These are phyloP conservation scores for Mirounga angustirostris DNA, from an alignment of 2,113 vertebrate genomes.

Conservation along the genomic window DNA sequence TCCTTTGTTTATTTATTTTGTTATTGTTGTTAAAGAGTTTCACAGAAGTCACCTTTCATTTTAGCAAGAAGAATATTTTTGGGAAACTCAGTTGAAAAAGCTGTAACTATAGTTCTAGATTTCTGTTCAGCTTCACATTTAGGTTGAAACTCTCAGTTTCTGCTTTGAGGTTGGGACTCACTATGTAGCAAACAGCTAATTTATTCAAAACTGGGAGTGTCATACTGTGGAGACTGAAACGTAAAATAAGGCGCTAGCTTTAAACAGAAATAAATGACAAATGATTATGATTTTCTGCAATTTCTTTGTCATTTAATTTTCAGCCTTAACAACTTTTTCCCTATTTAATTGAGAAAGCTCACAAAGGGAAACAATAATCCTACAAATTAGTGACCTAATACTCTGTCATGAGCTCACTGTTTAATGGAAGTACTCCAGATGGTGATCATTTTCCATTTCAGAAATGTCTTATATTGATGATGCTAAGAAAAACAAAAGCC, in stretches of 20 bases:
- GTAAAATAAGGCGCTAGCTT: conserved; percentile 31
- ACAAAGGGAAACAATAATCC: conserved; percentile 46
- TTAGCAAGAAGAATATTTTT: conserved; percentile 53
- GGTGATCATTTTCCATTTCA: conserved; percentile 59
- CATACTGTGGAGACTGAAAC: not conserved
- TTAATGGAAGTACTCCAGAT: conserved; percentile 67
- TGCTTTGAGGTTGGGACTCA: not conserved
- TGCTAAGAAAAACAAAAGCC: conserved; percentile 45
- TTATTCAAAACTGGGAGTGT: conserved; percentile 24
- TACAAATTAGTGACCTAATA: conserved; percentile 65
- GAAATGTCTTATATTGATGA: conserved; percentile 62
- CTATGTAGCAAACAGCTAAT: not conserved
- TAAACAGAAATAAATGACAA: conserved; percentile 52
- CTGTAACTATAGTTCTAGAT: not conserved
- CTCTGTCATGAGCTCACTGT: conserved; percentile 48
- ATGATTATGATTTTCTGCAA: conserved; percentile 19
- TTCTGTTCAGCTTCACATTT: not conserved
- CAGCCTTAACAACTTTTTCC: conserved; percentile 21
- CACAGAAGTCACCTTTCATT: not conserved
- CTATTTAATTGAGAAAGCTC: conserved; percentile 54
- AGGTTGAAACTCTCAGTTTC: not conserved
- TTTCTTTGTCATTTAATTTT: conserved; percentile 57
- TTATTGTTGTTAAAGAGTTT: conserved; percentile 3
- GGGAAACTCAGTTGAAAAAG: not conserved
- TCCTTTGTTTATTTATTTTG: not conserved